phyloP scores from a whole-genome alignment of 2,888 invertebrate species.

The Cantharis rustica region DNA sequence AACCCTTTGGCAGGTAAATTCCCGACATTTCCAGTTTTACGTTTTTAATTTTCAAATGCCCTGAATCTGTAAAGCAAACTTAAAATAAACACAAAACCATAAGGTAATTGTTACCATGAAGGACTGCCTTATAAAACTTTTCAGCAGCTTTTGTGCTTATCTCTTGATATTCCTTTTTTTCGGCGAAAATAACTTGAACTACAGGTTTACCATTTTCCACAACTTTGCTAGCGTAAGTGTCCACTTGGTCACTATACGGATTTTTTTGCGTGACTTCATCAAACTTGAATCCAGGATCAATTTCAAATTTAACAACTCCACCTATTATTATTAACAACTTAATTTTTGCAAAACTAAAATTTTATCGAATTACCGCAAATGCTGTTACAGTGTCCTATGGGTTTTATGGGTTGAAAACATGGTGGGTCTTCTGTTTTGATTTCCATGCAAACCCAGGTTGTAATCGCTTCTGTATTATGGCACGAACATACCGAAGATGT shows the following conservation, averaged over 20 bases:
- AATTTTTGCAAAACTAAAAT: neutral
- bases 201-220: slow-evolving; percentile 14
- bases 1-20: slow-evolving; percentile 5
- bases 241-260: slow-evolving; percentile 29
- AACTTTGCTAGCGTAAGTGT: slow-evolving; percentile 41
- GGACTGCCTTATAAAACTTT: slow-evolving; percentile 14
- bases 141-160: slow-evolving; percentile 34
- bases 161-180: slow-evolving; percentile 41
- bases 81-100: neutral
- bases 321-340: slow-evolving; percentile 31
- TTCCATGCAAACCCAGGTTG: slow-evolving; percentile 14
- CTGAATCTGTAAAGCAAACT: slow-evolving; percentile 11
- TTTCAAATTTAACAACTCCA: slow-evolving; percentile 33
- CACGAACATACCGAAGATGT: slow-evolving; percentile 8
- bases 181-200: slow-evolving; percentile 44
- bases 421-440: slow-evolving; percentile 1
- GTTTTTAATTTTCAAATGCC: neutral
- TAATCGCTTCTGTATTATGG: slow-evolving; percentile 1
- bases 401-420: slow-evolving; percentile 30
- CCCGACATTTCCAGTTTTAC: slow-evolving; percentile 18
- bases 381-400: slow-evolving; percentile 35
- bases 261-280: slow-evolving; percentile 28
- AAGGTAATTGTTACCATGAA: slow-evolving; percentile 6
- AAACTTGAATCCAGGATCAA: slow-evolving; percentile 31
- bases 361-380: slow-evolving; percentile 36